Base-by-base conservation (phyloP, 2,113 vertebrate genomes). In the Argyrosomus japonicus region DNA sequence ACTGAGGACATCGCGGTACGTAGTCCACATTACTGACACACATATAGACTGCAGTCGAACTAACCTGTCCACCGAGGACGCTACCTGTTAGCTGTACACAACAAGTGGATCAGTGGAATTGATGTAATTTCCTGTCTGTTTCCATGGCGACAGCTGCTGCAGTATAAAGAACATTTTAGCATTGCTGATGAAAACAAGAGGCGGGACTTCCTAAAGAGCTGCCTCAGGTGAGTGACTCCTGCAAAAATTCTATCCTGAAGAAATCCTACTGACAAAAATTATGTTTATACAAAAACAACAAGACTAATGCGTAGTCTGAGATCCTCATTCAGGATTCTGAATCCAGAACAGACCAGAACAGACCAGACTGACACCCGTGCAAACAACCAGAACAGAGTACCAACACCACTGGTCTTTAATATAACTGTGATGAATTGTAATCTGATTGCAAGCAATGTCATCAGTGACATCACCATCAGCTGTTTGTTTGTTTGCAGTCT, bases 191-290 rank as follows among this genome's bases (percentile, higher is more conserved):
- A 96, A 43, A 96, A 96, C 67, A 95, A 96, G 92, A 95, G 93
- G 80, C 96, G 95, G 88, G 97, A 99, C 88, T 98, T 97, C 92
- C 95, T 99, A 80, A 99, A 99, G 94, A 95, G 89, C 86, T 99
- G 97, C 88, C 92, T 97, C 82, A 94, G 96, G 98, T 99, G 91
- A 96, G 95, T 48, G 11, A n/a, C 29, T 17, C n/a, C 25, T 27
- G 43, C 60, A 23, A 36, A 40, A 40, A 40, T 9, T 8, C 2
- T 2, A 8, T 40, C 36, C 36, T 40, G 36, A 40, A 40, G 36
- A 2, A 40, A 40, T 40, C 36, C 36, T 40, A 40, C 36, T 40
- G 7, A 40, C 36, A 9, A 40, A 40, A 40, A 40, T 40, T 40
- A 8, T 40, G 2, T 2, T 40, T 40, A 40, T 40, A 8, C 7